A percentile compares a stretch with the other conserved stretches of the same genome.
Conservation (phyloP, 2,113 vertebrate genomes). For the Rattus rattus region DNA sequence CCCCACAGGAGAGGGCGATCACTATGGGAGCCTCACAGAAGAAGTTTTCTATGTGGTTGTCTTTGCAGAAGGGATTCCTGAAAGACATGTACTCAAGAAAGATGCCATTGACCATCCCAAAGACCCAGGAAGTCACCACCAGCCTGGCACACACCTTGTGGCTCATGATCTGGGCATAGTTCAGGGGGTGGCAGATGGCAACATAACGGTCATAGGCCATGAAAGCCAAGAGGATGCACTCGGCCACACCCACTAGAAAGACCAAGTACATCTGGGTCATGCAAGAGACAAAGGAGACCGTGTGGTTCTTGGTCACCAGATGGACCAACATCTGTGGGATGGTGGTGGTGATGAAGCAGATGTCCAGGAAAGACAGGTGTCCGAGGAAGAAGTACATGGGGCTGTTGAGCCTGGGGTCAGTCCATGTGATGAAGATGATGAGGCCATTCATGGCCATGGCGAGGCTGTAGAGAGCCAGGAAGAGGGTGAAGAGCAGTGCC, state of each 20-base stretch:
- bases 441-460: slow-evolving; percentile 65
- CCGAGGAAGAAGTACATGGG: slow-evolving; percentile 73
- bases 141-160: slow-evolving; percentile 51
- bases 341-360: slow-evolving; percentile 71
- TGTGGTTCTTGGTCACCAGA: slow-evolving; percentile 49
- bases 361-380: slow-evolving; percentile 57
- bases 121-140: slow-evolving; percentile 74
- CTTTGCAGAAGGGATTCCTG: slow-evolving; percentile 42
- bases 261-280: slow-evolving; percentile 64
- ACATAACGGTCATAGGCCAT: slow-evolving; percentile 81
- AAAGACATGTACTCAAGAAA: slow-evolving; percentile 69
- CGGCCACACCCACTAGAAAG: neutral
- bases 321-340: slow-evolving; percentile 70
- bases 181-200: slow-evolving; percentile 81
- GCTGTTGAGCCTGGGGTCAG: slow-evolving; percentile 56
- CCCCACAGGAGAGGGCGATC: slow-evolving; percentile 60
- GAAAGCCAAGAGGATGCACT: slow-evolving; percentile 73
- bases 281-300: slow-evolving; percentile 44
- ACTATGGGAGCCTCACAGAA: slow-evolving; percentile 71
- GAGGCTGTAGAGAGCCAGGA: slow-evolving; percentile 62
- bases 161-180: slow-evolving; percentile 82
- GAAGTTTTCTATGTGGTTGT: slow-evolving; percentile 71
- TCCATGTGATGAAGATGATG: slow-evolving; percentile 67
- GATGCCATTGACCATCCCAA: slow-evolving; percentile 68
- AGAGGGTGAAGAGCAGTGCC: slow-evolving; percentile 57